phyloP scores from a whole-genome alignment of 2,113 vertebrate genomes.

The Ploceus nigricollis region DNA sequence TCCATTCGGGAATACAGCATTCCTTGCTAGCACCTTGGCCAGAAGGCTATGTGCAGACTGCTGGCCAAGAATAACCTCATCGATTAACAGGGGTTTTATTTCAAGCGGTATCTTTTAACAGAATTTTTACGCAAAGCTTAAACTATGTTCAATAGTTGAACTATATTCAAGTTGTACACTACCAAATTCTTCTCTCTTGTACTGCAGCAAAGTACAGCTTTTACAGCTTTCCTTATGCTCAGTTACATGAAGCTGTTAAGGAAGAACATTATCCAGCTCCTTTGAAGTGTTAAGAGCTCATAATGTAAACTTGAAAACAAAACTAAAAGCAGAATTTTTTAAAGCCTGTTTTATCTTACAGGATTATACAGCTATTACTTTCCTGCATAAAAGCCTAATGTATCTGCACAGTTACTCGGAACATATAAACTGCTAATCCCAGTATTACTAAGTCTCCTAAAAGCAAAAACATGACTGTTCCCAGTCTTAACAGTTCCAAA shows the following conservation, averaged over 20 bases:
- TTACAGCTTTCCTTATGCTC: neutral
- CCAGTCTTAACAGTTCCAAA: slow-evolving; percentile 8
- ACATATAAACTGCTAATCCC: slow-evolving; percentile 18
- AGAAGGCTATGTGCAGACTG: neutral
- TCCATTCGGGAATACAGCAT: neutral
- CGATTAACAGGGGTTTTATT: neutral
- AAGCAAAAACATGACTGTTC: slow-evolving; percentile 10
- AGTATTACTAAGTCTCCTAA: slow-evolving; percentile 23
- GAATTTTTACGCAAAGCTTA: slow-evolving; percentile 15
- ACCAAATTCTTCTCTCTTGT: neutral
- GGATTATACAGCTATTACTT: slow-evolving; percentile 12
- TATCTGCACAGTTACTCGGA: neutral
- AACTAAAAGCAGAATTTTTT: slow-evolving; percentile 2
- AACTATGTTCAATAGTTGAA: slow-evolving; percentile 6
- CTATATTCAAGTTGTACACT: neutral
- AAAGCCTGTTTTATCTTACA: neutral
- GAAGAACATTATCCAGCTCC: neutral
- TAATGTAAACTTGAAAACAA: slow-evolving; percentile 31
- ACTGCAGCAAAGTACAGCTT: neutral
- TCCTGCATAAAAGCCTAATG: neutral
- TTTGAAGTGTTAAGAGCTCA: slow-evolving; percentile 13
- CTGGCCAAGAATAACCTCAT: slow-evolving; percentile 33
- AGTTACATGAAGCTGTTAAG: neutral
- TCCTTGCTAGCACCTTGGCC: slow-evolving; percentile 34
- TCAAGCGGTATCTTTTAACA: slow-evolving; percentile 25